Evolutionary conservation across 2,888 invertebrate species (phyloP).

Genomic region (Drosophila lacicola): DNA sequence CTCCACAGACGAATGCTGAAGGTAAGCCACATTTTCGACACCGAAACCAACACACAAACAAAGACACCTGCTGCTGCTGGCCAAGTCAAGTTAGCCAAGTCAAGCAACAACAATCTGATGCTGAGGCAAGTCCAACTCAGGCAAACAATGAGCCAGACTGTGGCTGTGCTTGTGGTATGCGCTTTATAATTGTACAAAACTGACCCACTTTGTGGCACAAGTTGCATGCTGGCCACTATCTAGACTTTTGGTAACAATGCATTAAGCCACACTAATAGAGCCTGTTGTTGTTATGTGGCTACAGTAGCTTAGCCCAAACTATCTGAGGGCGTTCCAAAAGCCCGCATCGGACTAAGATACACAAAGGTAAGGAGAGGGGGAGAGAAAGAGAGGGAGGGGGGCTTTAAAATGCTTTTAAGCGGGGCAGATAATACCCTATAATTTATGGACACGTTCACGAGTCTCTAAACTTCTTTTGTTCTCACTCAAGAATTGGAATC

Average conservation of each 20-base stretch:
- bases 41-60: conserved; percentile 48
- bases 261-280: conserved; percentile 37
- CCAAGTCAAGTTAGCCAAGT: conserved; percentile 45
- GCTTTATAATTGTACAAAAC: conserved; percentile 69
- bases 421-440: conserved; percentile 45
- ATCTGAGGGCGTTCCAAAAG: conserved; percentile 47
- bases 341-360: conserved; percentile 23
- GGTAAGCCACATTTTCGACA: conserved; percentile 77
- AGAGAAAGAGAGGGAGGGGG: background rate
- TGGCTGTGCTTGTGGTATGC: conserved; percentile 52
- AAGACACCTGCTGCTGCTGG: conserved; percentile 70
- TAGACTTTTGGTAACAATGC: conserved; percentile 27
- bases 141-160: conserved; percentile 54
- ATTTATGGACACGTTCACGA: conserved; percentile 60
- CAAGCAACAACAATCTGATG: conserved; percentile 21
- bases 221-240: conserved; percentile 18
- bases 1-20: conserved; percentile 50
- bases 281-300: conserved; percentile 27
- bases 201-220: conserved; percentile 64
- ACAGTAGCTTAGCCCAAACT: conserved; percentile 34
- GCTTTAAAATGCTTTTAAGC: conserved; percentile 25
- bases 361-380: background rate
- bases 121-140: conserved; percentile 12
- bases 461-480: conserved; percentile 54
- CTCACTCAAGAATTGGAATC: background rate